A percentile compares a stretch with the other conserved stretches of the same genome.
phyloP scores from a whole-genome alignment of 2,113 vertebrate species.

The Cebidichthys violaceus region DNA sequence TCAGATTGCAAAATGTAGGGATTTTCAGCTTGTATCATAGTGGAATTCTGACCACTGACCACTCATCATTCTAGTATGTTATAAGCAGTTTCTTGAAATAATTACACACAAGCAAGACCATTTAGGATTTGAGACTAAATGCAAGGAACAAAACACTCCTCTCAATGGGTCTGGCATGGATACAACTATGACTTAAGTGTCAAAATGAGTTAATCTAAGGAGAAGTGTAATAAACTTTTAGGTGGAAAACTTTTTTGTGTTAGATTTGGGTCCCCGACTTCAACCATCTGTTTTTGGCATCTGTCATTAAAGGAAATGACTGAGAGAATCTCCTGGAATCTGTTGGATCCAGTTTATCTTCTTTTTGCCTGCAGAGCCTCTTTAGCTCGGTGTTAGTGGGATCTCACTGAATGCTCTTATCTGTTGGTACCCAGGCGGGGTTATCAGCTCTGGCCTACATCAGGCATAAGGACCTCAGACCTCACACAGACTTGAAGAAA shows the following conservation, averaged over 20 bases:
- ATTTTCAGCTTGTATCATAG: conserved; percentile 27
- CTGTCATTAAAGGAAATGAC: conserved; percentile 60
- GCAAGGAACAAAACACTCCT: neutral
- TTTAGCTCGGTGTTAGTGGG: conserved; percentile 62
- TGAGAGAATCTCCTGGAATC: conserved; percentile 60
- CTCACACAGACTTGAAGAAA: conserved; percentile 64
- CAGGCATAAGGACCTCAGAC: conserved; percentile 65
- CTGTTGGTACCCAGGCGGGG: conserved; percentile 55
- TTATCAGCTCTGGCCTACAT: conserved; percentile 75
- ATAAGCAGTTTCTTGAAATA: conserved; percentile 11
- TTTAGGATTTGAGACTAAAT: neutral
- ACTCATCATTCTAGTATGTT: neutral
- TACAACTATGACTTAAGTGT: neutral
- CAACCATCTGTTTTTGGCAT: conserved; percentile 53
- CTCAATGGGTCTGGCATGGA: neutral
- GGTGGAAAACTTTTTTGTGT: conserved; percentile 14
- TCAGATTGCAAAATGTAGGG: conserved; percentile 34
- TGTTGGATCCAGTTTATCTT: conserved; percentile 70
- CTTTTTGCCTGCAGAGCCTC: conserved; percentile 55
- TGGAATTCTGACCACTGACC: conserved; percentile 1
- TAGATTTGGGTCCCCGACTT: conserved; percentile 30
- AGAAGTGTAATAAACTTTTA: conserved; percentile 4
- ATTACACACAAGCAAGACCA: neutral
- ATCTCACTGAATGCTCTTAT: conserved; percentile 74
- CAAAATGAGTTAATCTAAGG: neutral